Evolutionary conservation across 2,113 vertebrate genomes (phyloP), one percentile per base, ranked within the genome.

Genomic region (Phocoena phocoena): DNA sequence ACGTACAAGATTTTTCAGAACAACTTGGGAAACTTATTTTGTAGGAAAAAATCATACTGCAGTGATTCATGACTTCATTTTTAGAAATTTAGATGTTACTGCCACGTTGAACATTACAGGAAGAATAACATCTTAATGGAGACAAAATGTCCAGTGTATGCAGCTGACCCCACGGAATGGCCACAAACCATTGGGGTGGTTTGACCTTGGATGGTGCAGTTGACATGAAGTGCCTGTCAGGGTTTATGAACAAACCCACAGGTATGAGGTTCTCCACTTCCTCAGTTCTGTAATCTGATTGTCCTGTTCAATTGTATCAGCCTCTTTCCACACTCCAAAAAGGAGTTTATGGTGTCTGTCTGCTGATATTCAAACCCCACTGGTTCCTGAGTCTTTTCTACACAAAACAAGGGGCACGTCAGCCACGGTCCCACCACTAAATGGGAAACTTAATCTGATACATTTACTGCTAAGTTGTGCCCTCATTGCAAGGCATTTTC

Each of bases 111-210:
- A 47, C 33, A 15, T 36, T 10, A 41, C 2, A 13, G 71, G 65
- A 67, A 70, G 60, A 36, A 31, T 0, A 44, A 25, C 44, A 36
- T 31, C 25, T 38, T 21, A 9, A 23, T 4, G 8, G 44, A 77
- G 31, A 67, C 63, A 58, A 33, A 65, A 7, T 0, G 1, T 1
- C 26, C 95, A 1, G 8, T 26, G 2, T 6, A 3, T 4, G 14
- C n/a, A 36, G 9, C 73, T 10, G 67, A 18, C 79, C 38, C 18
- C 25, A 18, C 4, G 38, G 41, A 92, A 8, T 1, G 28, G 1
- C 62, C 41, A 5, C 6, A 5, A 2, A 7, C 8, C 1, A 0
- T 2, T 1, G 0, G 41, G 0, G 50, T 0, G 77, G 9, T 14
- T 3, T 44, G 68, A 28, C 33, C 23, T 31, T 2, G 2, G 80